Percentiles rank a stretch among this genome's conserved stretches.
Evolutionary conservation across 2,888 invertebrate species (phyloP).

Genomic region (Eristalis arbustorum): DNA sequence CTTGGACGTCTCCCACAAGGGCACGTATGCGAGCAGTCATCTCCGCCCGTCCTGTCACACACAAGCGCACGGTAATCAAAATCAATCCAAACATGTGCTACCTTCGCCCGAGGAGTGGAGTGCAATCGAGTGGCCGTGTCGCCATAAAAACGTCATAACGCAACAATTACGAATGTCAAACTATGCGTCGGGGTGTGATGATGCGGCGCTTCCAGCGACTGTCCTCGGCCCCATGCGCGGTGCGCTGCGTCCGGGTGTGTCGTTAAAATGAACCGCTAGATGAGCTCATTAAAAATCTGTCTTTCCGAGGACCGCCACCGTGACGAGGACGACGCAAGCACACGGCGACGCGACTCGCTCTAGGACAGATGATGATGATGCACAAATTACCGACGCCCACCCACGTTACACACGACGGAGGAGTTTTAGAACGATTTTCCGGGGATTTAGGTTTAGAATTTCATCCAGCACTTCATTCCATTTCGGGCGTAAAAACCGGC

Average conservation of each 20-base stretch:
- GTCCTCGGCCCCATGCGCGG: neutral
- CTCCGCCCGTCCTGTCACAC: neutral
- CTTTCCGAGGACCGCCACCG: constrained; percentile 57
- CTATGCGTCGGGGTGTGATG: constrained; percentile 47
- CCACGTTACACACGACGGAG: constrained; percentile 43
- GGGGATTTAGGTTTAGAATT: constrained; percentile 64
- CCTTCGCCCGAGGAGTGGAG: neutral
- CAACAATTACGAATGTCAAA: constrained; percentile 64
- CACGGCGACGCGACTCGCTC: neutral
- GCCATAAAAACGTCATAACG: constrained; percentile 66
- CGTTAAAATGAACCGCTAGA: constrained; percentile 69
- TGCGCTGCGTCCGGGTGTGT: constrained; percentile 11
- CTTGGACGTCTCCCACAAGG: constrained; percentile 12
- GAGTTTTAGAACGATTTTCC: constrained; percentile 62
- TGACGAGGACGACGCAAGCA: constrained; percentile 33
- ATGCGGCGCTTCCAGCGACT: constrained; percentile 7
- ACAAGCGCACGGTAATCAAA: constrained; percentile 41
- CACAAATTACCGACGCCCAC: constrained; percentile 62
- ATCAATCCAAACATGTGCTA: constrained; percentile 65
- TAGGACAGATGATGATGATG: constrained; percentile 67
- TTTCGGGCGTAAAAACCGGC: constrained; percentile 42
- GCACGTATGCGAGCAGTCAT: neutral
- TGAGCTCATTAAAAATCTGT: constrained; percentile 71
- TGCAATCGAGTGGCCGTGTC: neutral
- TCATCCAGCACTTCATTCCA: constrained; percentile 66